Conservation (phyloP, 2,797 vertebrate species). For the Rhabdophis nuchalis region DNA sequence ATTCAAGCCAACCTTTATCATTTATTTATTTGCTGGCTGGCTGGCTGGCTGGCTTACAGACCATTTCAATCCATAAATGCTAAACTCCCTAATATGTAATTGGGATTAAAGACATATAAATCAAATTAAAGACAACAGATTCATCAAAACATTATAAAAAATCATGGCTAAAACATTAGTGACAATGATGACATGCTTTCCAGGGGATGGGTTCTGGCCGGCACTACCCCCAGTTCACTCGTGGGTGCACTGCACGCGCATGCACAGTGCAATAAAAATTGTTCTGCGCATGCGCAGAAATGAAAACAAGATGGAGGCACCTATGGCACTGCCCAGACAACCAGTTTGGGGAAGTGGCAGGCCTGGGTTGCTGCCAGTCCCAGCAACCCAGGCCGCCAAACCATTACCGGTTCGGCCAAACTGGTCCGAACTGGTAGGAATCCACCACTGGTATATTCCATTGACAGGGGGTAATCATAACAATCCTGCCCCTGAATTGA, state of each 20-base stretch:
- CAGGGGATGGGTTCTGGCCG: neutral
- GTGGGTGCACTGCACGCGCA: too few relatives aligned
- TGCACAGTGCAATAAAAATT: too few relatives aligned
- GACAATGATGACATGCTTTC: neutral
- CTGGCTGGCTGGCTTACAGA: neutral
- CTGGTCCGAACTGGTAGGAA: too few relatives aligned
- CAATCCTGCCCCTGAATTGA: neutral
- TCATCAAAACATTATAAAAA: neutral
- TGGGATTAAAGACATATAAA: neutral
- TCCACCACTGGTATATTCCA: neutral
- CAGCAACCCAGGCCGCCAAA: too few relatives aligned
- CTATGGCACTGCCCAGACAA: too few relatives aligned
- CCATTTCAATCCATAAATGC: neutral
- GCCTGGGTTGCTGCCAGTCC: too few relatives aligned
- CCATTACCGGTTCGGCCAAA: too few relatives aligned
- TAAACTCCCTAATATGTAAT: neutral
- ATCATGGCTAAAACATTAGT: neutral
- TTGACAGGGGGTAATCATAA: neutral
- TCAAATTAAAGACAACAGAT: neutral
- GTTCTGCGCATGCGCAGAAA: too few relatives aligned
- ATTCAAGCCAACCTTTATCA: neutral
- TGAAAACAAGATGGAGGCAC: too few relatives aligned
- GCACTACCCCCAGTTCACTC: too few relatives aligned
- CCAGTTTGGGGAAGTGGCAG: too few relatives aligned
- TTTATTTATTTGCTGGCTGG: neutral